Conservation (phyloP, 1,140 invertebrate genomes). For the Trichonephila inaurata region DNA sequence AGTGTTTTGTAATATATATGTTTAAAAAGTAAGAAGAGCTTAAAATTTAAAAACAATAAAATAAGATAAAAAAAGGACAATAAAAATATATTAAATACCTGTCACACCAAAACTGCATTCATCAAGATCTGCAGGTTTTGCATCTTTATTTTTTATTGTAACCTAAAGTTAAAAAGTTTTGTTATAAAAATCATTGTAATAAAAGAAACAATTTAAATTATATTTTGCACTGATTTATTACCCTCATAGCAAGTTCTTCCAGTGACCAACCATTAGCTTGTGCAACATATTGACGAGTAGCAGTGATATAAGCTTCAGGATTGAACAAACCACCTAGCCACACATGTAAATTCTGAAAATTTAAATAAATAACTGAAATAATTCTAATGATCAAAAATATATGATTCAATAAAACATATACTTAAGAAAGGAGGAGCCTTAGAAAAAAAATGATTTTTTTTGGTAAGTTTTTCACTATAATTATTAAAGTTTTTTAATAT, state of each 20-base stretch:
- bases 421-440: too few species aligned
- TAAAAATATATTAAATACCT: slow-evolving; percentile 80
- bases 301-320: slow-evolving; percentile 99
- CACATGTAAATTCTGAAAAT: slow-evolving; percentile 90
- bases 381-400: too few species aligned
- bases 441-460: background rate
- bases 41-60: background rate
- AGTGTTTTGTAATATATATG: too few species aligned
- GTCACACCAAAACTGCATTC: slow-evolving; percentile 91
- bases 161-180: slow-evolving; percentile 79
- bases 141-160: slow-evolving; percentile 85
- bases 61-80: background rate
- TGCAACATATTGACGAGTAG: slow-evolving; percentile 97
- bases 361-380: background rate
- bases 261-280: slow-evolving; percentile 91
- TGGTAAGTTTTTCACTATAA: too few species aligned
- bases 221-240: slow-evolving; percentile 75
- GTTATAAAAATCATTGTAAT: background rate
- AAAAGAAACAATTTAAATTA: background rate
- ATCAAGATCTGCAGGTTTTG: slow-evolving; percentile 82
- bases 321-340: slow-evolving; percentile 98
- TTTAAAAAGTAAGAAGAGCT: too few species aligned
- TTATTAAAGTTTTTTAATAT: background rate
- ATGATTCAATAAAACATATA: too few species aligned
- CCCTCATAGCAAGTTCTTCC: slow-evolving; percentile 96